Evolutionary conservation across 2,888 invertebrate species (phyloP).

Genomic region (Drosophila nr. perissopoda): DNA sequence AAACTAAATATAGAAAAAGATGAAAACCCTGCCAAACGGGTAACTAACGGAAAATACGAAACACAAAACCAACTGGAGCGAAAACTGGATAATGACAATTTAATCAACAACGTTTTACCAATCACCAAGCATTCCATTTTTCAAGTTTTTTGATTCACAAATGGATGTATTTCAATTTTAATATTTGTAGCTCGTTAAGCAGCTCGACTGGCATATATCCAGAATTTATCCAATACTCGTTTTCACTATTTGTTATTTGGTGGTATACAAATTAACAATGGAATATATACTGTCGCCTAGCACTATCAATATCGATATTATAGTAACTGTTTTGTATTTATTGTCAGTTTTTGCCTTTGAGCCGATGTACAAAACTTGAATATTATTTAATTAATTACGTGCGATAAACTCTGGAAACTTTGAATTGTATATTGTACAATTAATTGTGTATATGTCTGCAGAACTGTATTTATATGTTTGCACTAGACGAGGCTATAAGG

Average conservation of each 20-base stretch:
- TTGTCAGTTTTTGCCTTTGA: not conserved
- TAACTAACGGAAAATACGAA: constrained; percentile 1
- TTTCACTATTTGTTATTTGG: too few species aligned
- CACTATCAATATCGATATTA: too few species aligned
- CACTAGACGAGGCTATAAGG: not conserved
- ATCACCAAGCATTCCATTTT: not conserved
- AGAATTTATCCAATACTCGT: not conserved
- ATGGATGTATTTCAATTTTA: not conserved
- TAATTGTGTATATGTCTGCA: not conserved
- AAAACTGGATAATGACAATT: not conserved
- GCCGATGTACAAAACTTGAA: not conserved
- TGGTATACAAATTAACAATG: too few species aligned
- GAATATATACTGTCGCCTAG: too few species aligned
- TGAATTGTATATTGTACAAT: not conserved
- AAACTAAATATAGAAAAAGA: constrained; percentile 1
- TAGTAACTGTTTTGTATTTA: too few species aligned
- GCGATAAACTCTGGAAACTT: not conserved
- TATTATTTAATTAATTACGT: not conserved
- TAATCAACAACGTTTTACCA: not conserved
- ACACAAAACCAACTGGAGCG: not conserved
- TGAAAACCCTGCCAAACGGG: constrained; percentile 6
- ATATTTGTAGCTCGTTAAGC: not conserved
- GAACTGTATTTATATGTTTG: too few species aligned
- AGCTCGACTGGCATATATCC: not conserved
- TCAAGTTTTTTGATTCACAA: not conserved